Evolutionary conservation across 2,888 invertebrate genomes (phyloP).

Genomic region (Cyaniris semiargus): DNA sequence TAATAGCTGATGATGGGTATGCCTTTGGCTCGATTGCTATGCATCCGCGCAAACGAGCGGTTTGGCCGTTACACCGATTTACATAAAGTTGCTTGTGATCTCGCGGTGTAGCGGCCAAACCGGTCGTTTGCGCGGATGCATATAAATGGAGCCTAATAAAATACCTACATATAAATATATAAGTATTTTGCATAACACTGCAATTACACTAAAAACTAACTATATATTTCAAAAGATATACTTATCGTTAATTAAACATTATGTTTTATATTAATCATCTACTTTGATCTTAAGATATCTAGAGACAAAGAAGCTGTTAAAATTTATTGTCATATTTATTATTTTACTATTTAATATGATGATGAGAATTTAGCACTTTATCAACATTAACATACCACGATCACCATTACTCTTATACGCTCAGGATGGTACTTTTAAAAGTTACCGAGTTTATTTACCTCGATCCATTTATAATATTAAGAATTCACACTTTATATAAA

Average conservation of each 20-base stretch:
- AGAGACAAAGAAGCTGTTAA: neutral
- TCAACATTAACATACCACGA: neutral
- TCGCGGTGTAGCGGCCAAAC: no score
- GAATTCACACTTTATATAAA: neutral
- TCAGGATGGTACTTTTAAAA: neutral
- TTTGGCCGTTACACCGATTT: no score
- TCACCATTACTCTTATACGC: neutral
- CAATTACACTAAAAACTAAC: no score
- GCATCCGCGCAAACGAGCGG: no score
- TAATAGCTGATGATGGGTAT: neutral
- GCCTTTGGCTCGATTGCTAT: no score
- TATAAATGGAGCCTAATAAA: no score
- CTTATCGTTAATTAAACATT: no score
- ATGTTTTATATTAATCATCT: no score
- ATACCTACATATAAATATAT: no score
- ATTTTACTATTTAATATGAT: neutral
- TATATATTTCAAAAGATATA: no score
- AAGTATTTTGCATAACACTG: no score
- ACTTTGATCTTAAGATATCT: neutral
- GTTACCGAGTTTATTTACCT: neutral
- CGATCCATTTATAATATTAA: neutral
- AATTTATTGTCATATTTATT: neutral
- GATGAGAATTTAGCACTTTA: neutral
- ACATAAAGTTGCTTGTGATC: neutral
- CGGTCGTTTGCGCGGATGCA: no score